phyloP scores from a whole-genome alignment of 2,888 invertebrate genomes.

The Metallyticus violacea region DNA sequence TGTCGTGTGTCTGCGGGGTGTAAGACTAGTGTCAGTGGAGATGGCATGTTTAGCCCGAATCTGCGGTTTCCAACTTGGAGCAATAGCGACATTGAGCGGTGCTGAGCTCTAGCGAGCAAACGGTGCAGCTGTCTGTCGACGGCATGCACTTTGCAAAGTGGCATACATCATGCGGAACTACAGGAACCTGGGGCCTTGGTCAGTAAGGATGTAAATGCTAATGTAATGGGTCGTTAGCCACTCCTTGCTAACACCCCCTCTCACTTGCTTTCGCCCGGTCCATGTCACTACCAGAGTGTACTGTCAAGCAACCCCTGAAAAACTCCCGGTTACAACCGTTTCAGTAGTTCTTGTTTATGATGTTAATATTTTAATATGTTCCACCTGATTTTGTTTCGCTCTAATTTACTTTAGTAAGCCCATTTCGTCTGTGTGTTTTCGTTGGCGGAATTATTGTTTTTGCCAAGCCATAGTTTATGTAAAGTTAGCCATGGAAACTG shows the following conservation, averaged over 20 bases:
- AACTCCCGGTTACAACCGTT: no score
- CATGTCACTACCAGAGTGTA: not conserved
- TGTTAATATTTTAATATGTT: no score
- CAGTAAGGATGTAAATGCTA: conserved; percentile 13
- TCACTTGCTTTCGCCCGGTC: no score
- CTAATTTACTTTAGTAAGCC: no score
- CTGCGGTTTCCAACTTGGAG: not conserved
- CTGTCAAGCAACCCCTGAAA: not conserved
- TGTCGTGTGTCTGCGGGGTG: not conserved
- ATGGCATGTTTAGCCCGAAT: no score
- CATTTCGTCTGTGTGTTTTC: no score
- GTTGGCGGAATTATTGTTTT: no score
- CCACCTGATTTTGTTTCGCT: no score
- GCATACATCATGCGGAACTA: not conserved
- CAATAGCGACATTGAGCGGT: not conserved
- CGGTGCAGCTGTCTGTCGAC: not conserved
- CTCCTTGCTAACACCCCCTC: not conserved
- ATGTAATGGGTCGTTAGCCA: conserved; percentile 1
- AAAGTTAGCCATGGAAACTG: no score
- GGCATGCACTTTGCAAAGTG: not conserved
- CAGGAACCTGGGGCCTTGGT: not conserved
- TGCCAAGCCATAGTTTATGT: no score
- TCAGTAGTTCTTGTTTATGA: no score
- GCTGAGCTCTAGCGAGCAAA: not conserved
- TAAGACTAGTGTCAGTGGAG: not conserved